Evolutionary conservation across 2,797 vertebrate species (phyloP).

Genomic region (Sebastes flavidus): DNA sequence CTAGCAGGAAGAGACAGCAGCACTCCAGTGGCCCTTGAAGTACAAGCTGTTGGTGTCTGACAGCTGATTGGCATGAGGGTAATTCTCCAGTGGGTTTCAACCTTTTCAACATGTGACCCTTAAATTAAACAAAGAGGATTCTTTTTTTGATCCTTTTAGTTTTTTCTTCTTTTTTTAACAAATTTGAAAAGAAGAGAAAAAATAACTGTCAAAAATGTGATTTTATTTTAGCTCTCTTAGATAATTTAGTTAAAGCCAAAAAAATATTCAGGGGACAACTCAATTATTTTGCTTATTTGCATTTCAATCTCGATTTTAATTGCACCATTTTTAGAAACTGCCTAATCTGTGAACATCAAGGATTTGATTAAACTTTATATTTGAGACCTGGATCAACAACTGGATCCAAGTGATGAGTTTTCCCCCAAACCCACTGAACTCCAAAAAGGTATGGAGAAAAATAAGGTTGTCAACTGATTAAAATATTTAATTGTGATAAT

Average conservation of each 20-base stretch:
- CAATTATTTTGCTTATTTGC: background rate
- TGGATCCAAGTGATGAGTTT: background rate
- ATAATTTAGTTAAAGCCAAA: background rate
- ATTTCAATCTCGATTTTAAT: background rate
- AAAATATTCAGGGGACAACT: background rate
- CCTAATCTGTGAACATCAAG: background rate
- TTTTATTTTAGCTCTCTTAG: background rate
- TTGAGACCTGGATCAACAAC: background rate
- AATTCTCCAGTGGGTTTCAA: constrained; percentile 16
- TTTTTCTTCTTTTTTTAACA: background rate
- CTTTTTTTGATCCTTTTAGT: background rate
- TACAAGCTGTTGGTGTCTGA: constrained; percentile 31
- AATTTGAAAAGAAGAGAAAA: background rate
- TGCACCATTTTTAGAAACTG: background rate
- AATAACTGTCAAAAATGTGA: background rate
- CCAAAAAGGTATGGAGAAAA: too few species aligned
- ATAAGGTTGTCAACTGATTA: too few species aligned
- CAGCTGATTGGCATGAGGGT: constrained; percentile 32
- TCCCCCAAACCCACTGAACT: background rate
- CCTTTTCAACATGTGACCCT: constrained; percentile 19
- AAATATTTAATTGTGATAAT: too few species aligned
- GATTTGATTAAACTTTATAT: background rate
- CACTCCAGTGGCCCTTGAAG: constrained; percentile 46
- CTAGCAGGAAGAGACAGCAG: constrained; percentile 12
- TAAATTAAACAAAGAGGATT: constrained; percentile 13